Evolutionary conservation across 2,888 invertebrate species (phyloP), one percentile per base, ranked within the genome.

Genomic region (Euspilapteryx auroguttella): DNA sequence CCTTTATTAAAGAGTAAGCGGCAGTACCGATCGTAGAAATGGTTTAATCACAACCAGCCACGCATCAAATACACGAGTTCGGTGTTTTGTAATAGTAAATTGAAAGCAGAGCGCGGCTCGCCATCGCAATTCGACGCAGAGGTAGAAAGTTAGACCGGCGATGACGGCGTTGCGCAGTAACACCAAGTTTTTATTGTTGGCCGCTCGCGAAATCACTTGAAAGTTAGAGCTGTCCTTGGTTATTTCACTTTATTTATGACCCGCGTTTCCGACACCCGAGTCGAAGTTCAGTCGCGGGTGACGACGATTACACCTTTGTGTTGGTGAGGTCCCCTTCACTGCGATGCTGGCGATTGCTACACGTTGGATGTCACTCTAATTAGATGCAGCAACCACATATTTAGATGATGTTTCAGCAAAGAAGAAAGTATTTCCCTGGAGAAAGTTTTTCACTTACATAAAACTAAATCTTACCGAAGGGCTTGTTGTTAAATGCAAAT

Each of bases 181-280:
- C 71, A 64, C 17, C 17, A 65, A 71, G 71, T 73, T 75, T 69
- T 75, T 71, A 69, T 64, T 65, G 69, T 68, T 64, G 66, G 65
- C 62, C 51, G 66, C 65, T 66, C 69, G 69, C 69, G 75, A 75
- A 73, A 73, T 75, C 71, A 66, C 64, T 75, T 65, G 75, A 75
- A 75, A 73, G 73, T 73, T 64, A 25, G 64, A 62, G 62, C 63
- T 71, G 73, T 73, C 71, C 75, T 75, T 75, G 73, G 66, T 57
- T 71, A 66, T 69, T 73, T 73, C 66, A 71, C 64, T 71, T n/a
- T 68, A 61, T 69, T 69, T 71, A 69, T 68, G 68, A 59, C 55
- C 54, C 54, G 55, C 58, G 56, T 69, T 71, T 69, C 68, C 68
- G 65, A 68, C 61, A 65, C 55, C 55, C 52, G 53, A 58, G 52